A percentile compares a stretch with the other conserved stretches of the same genome.
Evolutionary conservation across 2,113 vertebrate species (phyloP).

Genomic region (Tor tambroides): DNA sequence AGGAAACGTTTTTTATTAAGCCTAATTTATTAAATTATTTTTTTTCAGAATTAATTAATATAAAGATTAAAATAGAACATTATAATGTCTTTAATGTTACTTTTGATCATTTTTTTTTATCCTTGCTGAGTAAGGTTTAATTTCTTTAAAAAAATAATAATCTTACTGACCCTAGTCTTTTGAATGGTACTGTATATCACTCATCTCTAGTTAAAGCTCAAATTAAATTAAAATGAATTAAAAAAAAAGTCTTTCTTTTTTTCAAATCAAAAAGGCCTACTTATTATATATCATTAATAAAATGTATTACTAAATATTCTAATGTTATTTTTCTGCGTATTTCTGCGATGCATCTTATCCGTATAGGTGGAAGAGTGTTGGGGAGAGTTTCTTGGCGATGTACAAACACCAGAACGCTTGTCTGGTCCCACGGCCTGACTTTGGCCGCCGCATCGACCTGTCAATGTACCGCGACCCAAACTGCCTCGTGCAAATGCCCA

Average conservation of each 20-base stretch:
- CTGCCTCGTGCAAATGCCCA: constrained; percentile 65
- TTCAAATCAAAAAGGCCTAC: background rate
- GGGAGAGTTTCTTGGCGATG: constrained; percentile 90
- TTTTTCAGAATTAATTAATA: too few relatives aligned
- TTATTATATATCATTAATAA: background rate
- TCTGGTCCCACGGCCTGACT: constrained; percentile 86
- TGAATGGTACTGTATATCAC: background rate
- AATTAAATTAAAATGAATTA: background rate
- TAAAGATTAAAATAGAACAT: too few relatives aligned
- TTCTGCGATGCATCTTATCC: background rate
- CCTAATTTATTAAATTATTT: too few relatives aligned
- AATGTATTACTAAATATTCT: too few relatives aligned
- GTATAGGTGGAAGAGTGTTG: constrained; percentile 91
- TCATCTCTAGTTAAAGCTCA: background rate
- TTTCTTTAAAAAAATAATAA: too few relatives aligned
- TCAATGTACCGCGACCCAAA: constrained; percentile 86
- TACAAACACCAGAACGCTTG: constrained; percentile 91
- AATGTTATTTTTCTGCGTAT: too few relatives aligned
- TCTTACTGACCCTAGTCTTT: background rate
- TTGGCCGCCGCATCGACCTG: constrained; percentile 89
- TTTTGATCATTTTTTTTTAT: too few relatives aligned
- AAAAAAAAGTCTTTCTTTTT: background rate
- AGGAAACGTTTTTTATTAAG: too few relatives aligned
- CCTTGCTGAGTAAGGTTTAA: too few relatives aligned
- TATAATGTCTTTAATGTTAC: too few relatives aligned